Evolutionary conservation across 2,888 invertebrate genomes (phyloP).

Genomic region (Baccha elongata): DNA sequence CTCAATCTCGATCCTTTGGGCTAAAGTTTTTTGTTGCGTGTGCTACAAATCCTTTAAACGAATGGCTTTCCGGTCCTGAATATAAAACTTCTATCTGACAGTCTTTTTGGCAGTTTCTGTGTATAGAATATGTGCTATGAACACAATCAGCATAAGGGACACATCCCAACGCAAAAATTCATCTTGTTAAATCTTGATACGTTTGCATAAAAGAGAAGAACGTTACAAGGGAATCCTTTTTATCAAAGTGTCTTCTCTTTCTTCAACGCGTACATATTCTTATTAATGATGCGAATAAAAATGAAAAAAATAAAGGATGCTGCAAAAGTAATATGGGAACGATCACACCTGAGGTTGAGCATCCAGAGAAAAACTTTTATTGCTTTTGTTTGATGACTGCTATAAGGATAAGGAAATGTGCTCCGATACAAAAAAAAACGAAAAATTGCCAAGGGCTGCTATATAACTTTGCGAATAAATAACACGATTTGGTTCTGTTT

Average conservation of each 20-base stretch:
- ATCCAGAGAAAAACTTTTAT: not conserved
- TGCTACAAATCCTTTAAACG: conserved; percentile 12
- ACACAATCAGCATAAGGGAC: conserved; percentile 14
- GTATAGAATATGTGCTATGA: conserved; percentile 1
- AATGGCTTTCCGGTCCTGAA: not conserved
- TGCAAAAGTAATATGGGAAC: conserved; percentile 7
- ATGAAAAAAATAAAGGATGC: not conserved
- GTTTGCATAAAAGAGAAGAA: not conserved
- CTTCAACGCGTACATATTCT: not conserved
- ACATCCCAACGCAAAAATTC: not conserved
- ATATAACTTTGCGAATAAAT: conserved; percentile 23
- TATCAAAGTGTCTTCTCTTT: not conserved
- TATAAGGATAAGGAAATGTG: not conserved
- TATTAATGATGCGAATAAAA: conserved; percentile 32
- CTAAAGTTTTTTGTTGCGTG: not conserved
- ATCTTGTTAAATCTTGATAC: not conserved
- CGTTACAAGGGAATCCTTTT: conserved; percentile 19
- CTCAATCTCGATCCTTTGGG: not conserved
- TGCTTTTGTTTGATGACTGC: not conserved
- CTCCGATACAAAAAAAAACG: not conserved
- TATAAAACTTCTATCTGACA: conserved; percentile 9
- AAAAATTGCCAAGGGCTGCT: not conserved
- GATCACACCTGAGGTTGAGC: conserved; percentile 22
- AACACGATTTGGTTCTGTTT: not conserved
- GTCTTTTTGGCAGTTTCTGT: conserved; percentile 3